phyloP scores from a whole-genome alignment of 35 echinoderm and acorn worm species.

The Nesometra sesokonis region DNA sequence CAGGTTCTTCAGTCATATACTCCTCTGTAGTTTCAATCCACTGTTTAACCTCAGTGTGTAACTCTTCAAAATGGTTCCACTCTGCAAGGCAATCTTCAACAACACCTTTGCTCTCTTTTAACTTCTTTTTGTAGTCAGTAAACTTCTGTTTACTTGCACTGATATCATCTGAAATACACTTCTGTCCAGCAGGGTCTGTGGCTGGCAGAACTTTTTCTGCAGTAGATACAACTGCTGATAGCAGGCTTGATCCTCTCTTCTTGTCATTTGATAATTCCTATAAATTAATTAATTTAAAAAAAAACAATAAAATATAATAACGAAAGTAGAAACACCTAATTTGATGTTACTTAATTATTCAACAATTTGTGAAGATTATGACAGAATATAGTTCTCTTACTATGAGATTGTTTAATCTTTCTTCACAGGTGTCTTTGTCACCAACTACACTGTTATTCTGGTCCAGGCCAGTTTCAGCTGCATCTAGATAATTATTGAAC shows the following conservation, averaged over 20 bases:
- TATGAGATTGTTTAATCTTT: conserved; percentile 25
- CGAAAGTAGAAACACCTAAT: no score
- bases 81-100: neutral
- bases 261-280: conserved; percentile 18
- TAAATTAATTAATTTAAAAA: neutral
- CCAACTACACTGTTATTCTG: conserved; percentile 14
- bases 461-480: conserved; percentile 2
- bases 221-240: conserved; percentile 26
- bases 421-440: conserved; percentile 24
- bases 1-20: neutral
- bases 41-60: neutral
- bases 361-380: neutral
- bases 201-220: conserved; percentile 28
- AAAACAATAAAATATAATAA: neutral
- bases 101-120: neutral
- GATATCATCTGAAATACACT: conserved; percentile 10
- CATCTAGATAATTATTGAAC: conserved; percentile 37
- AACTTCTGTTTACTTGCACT: neutral
- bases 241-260: conserved; percentile 23
- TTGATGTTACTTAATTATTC: no score
- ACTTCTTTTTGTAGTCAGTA: neutral
- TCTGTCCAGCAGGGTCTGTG: conserved; percentile 31
- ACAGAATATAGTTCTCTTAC: neutral
- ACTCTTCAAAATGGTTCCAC: conserved; percentile 7
- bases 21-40: neutral